Evolutionary conservation across 2,113 vertebrate genomes (phyloP).

Genomic region (Oenanthe oenanthe): DNA sequence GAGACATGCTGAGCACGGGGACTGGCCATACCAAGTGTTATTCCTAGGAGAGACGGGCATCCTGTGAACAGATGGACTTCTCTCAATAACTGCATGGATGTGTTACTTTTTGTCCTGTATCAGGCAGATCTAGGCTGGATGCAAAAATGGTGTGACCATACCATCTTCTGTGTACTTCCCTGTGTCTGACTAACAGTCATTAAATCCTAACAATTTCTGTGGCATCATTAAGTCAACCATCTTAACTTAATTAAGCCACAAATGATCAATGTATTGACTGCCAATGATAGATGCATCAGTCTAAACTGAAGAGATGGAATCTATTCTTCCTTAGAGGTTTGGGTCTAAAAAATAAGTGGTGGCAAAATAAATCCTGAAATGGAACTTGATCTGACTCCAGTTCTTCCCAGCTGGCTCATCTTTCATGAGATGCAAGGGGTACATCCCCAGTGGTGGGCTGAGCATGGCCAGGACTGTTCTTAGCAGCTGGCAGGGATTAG

Average conservation of each 20-base stretch:
- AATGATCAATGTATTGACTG: background rate
- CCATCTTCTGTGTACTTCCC: background rate
- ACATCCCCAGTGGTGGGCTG: rapidly evolving
- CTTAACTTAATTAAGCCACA: background rate
- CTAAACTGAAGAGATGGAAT: background rate
- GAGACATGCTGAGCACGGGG: background rate
- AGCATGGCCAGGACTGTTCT: rapidly evolving
- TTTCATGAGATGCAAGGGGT: background rate
- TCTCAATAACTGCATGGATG: background rate
- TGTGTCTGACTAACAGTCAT: background rate
- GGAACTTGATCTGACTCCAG: background rate
- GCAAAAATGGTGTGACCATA: background rate
- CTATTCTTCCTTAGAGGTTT: background rate
- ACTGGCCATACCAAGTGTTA: background rate
- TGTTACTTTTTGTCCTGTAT: background rate
- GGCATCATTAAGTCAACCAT: background rate
- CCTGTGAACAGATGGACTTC: background rate
- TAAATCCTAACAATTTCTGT: background rate
- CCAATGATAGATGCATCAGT: background rate
- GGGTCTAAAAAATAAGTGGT: background rate
- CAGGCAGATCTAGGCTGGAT: background rate
- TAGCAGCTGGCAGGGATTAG: background rate
- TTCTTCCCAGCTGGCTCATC: background rate
- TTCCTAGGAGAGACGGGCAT: background rate
- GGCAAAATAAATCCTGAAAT: background rate